Evolutionary conservation across 2,888 invertebrate genomes (phyloP), one percentile per base, ranked within the genome.

Genomic region (Oscheius onirici): DNA sequence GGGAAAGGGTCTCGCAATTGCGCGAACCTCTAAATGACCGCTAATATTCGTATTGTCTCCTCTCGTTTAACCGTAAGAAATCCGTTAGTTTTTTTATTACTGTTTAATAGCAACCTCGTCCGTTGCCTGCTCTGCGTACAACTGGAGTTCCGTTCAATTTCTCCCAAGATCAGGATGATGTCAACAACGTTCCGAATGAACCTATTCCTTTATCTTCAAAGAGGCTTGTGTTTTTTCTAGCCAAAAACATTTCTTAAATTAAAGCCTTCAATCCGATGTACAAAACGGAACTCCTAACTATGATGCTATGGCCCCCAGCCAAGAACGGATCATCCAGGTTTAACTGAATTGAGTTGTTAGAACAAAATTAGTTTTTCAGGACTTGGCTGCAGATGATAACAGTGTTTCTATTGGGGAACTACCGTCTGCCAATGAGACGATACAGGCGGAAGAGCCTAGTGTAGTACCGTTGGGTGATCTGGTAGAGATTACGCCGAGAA

Each of bases 331-430:
- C 13, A 44, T 60, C 20, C 26, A 43, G 44, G 41, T 34, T 60
- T 43, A 60, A 60, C 15, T 43, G 34, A 6, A 41, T 60, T 43
- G 10, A 43, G 22, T 24, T 60, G 1, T 13, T 49, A 49, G 15
- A 3, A 49, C n/a, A 46, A 46, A 46, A 49, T 22, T 49, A 20
- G 17, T 15, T 34, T 41, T 63, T 49, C 20, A 63, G 63, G 63
- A 63, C 3, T 58, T 58, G 15, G 55, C 6, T 26, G 49, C 63
- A 13, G 63, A 63, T 24, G 63, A 63, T 5, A 63, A 46, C 20
- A 63, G 63, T 63, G 34, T 63, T 46, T 63, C 63, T 17, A 26
- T 63, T 26, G 1, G 63, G 46, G 63, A 63, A n/a, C 34, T 63
- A 13, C 63, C 63, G 15, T 63, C 49, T 49, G 22, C 24, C 15